Evolutionary conservation across 2,888 invertebrate genomes (phyloP), one percentile per base, ranked within the genome.

Genomic region (Mycalesis mineus): DNA sequence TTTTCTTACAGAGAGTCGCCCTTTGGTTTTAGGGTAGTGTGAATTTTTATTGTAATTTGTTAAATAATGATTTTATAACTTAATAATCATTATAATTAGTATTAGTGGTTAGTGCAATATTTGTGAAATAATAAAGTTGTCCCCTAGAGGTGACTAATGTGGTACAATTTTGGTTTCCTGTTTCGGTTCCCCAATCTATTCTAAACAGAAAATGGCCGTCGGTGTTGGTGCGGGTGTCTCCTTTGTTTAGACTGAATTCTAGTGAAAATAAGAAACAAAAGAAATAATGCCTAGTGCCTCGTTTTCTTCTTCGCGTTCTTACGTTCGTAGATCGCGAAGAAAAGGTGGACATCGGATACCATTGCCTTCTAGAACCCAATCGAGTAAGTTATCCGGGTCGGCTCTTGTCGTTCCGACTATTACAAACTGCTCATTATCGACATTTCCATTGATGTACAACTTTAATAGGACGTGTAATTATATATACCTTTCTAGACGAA

Each of bases 261-360:
- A 83, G 85, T 86, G 88, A 86, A 86, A 84, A 82, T 89, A 88
- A 89, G 86, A 84, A 82, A 70, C 77, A 80, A 80, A 82, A 89
- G 88, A 88, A 90, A 95, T 93, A 91, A 96, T 97, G 97, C 97
- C 96, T 92, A 96, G 96, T 93, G 96, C 96, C 91, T 96, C 96
- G 88, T 96, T 96, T 91, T 95, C 96, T 84, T 95, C 96, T 90
- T 95, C 96, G 90, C 94, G 96, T 92, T 95, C 95, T 91, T 96
- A 95, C 91, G 95, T 95, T 80, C 94, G 96, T 89, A 94, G 96
- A 91, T 96, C 96, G 86, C 93, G 96, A 84, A 94, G 96, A 91
- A 96, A 96, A 94, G 95, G 95, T 84, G 95, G 94, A 76, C 96
- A 96, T 91, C 93, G 96, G 83, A 95, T 94, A 84, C 94, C 95